Percentiles rank a stretch among this genome's conserved stretches.
Evolutionary conservation across 2,113 vertebrate genomes (phyloP).

Genomic region (Colaptes auratus): DNA sequence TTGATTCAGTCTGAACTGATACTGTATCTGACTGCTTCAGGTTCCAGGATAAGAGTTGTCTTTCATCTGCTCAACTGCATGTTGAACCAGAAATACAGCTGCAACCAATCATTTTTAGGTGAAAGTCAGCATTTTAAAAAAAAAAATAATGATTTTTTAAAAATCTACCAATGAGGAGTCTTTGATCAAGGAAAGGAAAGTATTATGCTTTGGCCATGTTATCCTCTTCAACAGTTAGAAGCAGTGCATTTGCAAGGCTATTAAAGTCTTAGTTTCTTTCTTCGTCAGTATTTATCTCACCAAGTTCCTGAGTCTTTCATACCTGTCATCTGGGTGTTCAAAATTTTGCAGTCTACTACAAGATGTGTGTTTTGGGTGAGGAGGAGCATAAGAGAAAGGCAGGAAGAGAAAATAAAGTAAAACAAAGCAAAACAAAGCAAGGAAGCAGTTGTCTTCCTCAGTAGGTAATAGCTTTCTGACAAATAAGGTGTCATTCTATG

Average conservation of each 20-base stretch:
- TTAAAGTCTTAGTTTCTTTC: neutral
- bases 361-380: neutral
- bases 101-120: neutral
- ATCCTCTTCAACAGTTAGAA: neutral
- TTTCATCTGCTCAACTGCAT: neutral
- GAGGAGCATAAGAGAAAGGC: neutral
- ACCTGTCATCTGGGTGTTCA: neutral
- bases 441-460: neutral
- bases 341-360: neutral
- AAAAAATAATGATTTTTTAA: no score
- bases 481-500: slow-evolving; percentile 2
- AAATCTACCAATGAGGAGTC: neutral
- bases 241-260: neutral
- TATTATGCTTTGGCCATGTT: neutral
- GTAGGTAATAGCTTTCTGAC: slow-evolving; percentile 23
- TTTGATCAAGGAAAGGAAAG: neutral
- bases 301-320: neutral
- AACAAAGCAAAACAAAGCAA: neutral
- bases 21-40: neutral
- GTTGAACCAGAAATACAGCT: neutral
- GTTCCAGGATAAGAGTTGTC: neutral
- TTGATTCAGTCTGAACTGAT: neutral
- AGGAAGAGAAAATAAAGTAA: neutral
- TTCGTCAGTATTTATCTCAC: neutral
- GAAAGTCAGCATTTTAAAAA: neutral